phyloP scores from a whole-genome alignment of 2,888 invertebrate genomes.

The Zootermopsis nevadensis region DNA sequence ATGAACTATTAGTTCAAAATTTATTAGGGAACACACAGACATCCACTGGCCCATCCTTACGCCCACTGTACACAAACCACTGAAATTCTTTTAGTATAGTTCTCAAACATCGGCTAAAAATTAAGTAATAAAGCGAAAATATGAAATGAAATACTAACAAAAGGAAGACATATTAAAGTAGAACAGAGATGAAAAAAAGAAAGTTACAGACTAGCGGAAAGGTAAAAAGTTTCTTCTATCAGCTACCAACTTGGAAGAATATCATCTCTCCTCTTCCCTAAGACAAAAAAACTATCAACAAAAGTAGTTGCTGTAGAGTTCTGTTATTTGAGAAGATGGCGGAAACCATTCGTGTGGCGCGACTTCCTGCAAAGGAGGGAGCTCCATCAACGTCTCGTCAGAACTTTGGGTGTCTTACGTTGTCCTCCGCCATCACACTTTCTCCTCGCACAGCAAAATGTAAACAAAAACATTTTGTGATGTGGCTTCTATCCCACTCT shows the following conservation, averaged over 20 bases:
- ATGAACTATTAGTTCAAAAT: no score
- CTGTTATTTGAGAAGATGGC: not conserved
- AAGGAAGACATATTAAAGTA: not conserved
- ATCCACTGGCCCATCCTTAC: no score
- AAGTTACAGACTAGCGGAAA: not conserved
- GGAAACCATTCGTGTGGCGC: not conserved
- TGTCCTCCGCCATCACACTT: no score
- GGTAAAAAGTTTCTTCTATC: slow-evolving; percentile 25
- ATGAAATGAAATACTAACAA: not conserved
- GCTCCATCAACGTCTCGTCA: not conserved
- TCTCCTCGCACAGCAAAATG: no score
- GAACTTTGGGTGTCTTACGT: no score
- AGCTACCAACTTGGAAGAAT: not conserved
- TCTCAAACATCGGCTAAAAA: no score
- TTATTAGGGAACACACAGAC: no score
- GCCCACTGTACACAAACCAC: no score
- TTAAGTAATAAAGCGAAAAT: not conserved
- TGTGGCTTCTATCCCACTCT: no score
- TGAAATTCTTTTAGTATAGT: no score
- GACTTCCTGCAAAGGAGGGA: not conserved
- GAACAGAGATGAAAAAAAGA: not conserved
- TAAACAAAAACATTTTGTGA: no score
- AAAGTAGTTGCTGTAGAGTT: slow-evolving; percentile 1
- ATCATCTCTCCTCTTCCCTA: not conserved
- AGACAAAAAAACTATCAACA: slow-evolving; percentile 9